These are phyloP conservation scores for Scaeva pyrastri DNA, from an alignment of 2,888 invertebrate genomes.

Conservation along the genomic window DNA sequence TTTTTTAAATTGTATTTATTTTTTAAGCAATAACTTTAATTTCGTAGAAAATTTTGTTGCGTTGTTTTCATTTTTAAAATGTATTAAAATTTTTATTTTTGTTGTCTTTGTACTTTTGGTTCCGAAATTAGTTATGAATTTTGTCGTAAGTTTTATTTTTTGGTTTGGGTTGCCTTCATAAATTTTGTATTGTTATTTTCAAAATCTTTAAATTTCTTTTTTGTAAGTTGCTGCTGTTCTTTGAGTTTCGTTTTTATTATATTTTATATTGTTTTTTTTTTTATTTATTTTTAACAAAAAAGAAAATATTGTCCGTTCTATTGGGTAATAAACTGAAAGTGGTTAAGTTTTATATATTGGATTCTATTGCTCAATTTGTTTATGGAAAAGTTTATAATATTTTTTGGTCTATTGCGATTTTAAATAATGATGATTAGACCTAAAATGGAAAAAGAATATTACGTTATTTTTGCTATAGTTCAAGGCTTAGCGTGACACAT, in stretches of 20 bases:
- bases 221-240: constrained; percentile 14
- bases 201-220: constrained; percentile 32
- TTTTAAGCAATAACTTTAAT: constrained; percentile 55
- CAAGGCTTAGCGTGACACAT: neutral
- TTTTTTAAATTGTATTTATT: constrained; percentile 12
- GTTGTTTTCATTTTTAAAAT: constrained; percentile 48
- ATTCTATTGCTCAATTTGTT: constrained; percentile 75
- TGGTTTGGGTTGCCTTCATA: constrained; percentile 53
- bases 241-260: neutral
- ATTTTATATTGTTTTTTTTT: neutral
- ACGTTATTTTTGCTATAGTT: neutral
- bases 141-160: constrained; percentile 36
- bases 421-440: constrained; percentile 76
- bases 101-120: constrained; percentile 72
- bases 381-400: constrained; percentile 70
- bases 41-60: constrained; percentile 73
- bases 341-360: constrained; percentile 79
- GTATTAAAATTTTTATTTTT: constrained; percentile 48
- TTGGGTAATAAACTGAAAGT: constrained; percentile 81
- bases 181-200: constrained; percentile 68
- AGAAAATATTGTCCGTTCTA: constrained; percentile 80
- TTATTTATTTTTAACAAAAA: constrained; percentile 59
- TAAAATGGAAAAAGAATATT: constrained; percentile 38
- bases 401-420: constrained; percentile 76
- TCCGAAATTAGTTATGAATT: constrained; percentile 71